These are phyloP conservation scores for Ammodytes marinus DNA, from an alignment of 2,113 vertebrate genomes.

Conservation along the genomic window DNA sequence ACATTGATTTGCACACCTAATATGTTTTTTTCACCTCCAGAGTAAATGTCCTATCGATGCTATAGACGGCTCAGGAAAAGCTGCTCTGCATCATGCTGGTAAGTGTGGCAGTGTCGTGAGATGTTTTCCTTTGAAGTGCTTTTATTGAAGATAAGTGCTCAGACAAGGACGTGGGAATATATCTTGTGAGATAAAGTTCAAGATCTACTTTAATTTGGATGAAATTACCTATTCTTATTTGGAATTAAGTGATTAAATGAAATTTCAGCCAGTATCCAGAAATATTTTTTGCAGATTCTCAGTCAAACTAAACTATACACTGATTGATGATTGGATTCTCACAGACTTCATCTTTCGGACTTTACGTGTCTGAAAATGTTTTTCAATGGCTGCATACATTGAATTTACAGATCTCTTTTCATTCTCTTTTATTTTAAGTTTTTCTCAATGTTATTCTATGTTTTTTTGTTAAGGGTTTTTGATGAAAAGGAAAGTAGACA, in stretches of 20 bases:
- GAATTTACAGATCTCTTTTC: neutral
- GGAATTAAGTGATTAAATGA: constrained; percentile 27
- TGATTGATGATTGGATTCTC: neutral
- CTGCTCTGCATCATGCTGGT: constrained; percentile 96
- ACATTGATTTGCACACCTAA: neutral
- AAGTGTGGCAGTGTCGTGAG: constrained; percentile 47
- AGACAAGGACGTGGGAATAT: constrained; percentile 44
- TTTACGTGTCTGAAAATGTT: neutral
- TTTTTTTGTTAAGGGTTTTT: neutral
- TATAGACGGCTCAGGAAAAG: constrained; percentile 89
- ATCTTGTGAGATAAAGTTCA: constrained; percentile 39
- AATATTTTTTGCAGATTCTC: neutral
- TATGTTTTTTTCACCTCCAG: constrained; percentile 75
- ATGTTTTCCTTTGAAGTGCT: constrained; percentile 5
- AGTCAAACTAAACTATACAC: neutral
- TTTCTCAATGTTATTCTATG: neutral
- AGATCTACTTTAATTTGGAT: constrained; percentile 37
- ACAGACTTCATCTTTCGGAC: neutral
- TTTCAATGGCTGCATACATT: neutral
- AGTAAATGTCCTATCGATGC: constrained; percentile 89
- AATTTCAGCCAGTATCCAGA: neutral
- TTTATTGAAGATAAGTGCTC: constrained; percentile 13
- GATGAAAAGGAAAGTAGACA: neutral
- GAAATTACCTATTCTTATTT: constrained; percentile 18
- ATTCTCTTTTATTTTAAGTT: neutral